Conservation (phyloP, 2,797 vertebrate species). For the Harpagifer antarcticus region DNA sequence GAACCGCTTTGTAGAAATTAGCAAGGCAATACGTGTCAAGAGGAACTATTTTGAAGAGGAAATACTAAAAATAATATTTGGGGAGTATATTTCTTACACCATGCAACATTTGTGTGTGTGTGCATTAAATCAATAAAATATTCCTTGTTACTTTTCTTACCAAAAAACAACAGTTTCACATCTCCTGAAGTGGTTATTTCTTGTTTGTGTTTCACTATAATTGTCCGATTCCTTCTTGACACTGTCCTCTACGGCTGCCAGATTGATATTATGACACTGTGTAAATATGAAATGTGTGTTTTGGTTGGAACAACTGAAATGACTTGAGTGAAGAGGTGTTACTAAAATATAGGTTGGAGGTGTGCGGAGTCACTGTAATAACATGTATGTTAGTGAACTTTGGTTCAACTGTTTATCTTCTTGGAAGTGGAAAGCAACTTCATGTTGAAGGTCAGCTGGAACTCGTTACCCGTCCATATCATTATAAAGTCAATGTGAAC, state of each 20-base stretch:
- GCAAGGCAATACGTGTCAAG: background rate
- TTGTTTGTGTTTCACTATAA: constrained; percentile 31
- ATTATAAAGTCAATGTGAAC: no score
- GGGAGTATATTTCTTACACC: background rate
- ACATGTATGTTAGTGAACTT: constrained; percentile 21
- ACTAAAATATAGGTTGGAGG: constrained; percentile 17
- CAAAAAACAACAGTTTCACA: background rate
- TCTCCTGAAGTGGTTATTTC: constrained; percentile 3
- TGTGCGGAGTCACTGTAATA: constrained; percentile 13
- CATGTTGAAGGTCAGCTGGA: background rate
- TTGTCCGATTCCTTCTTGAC: constrained; percentile 31
- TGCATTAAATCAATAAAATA: background rate
- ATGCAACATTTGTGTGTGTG: background rate
- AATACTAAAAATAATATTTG: background rate
- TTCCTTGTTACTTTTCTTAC: background rate
- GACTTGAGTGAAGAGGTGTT: constrained; percentile 5
- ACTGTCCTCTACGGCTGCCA: constrained; percentile 34
- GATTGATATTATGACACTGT: constrained; percentile 19
- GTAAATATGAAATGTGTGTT: constrained; percentile 44
- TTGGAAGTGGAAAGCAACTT: background rate
- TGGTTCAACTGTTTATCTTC: constrained; percentile 15
- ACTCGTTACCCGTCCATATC: no score
- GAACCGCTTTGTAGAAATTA: background rate
- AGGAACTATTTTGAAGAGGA: background rate
- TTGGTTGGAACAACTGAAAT: constrained; percentile 39